Evolutionary conservation across 2,113 vertebrate species (phyloP), one percentile per base, ranked within the genome.

Genomic region (Phalacrocorax pelagicus): DNA sequence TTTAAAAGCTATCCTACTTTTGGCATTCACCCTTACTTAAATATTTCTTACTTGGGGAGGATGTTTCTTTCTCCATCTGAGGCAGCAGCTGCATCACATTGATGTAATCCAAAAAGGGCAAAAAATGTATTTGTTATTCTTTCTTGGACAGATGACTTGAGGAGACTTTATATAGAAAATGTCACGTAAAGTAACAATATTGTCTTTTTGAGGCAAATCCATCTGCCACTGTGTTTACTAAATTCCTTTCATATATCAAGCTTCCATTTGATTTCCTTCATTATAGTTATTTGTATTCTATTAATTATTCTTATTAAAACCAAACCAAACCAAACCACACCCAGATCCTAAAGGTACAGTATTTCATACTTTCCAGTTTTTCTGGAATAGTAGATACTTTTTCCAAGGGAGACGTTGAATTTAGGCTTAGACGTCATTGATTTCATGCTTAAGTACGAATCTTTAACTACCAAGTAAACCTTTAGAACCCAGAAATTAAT

Each of bases 11-110:
- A 55, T 36, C 12, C 24, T 63, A 32, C 58, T 87, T 88, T 66
- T 90, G 83, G 78, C 67, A 78, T 55, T 94, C 59, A 47, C 34
- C 20, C 59, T 83, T 75, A 81, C 18, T 90, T 93, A 93, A 95
- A 94, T 90, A 92, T 90, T 86, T 96, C 81, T 92, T 90, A 74
- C 38, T 66, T 88, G 71, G 38, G 32, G 44, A 96, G 55, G 94
- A 91, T 66, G 11, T 69, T 58, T 94, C 38, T 90, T 92, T 78
- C 59, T 79, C 54, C 2, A 19, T 15, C 90, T 92, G 82, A 93
- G 65, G 69, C 59, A 95, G 92, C 73, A 97, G 86, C 90, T 95
- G 71, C 63, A 90, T 88, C 52, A 40, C 70, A 86, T 24, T 88
- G 63, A 66, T 88, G 61, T 11, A 93, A 94, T 79, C 24, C 18